phyloP scores from a whole-genome alignment of 92 coral and sea anemone genomes.

The Heliopora coerulea region DNA sequence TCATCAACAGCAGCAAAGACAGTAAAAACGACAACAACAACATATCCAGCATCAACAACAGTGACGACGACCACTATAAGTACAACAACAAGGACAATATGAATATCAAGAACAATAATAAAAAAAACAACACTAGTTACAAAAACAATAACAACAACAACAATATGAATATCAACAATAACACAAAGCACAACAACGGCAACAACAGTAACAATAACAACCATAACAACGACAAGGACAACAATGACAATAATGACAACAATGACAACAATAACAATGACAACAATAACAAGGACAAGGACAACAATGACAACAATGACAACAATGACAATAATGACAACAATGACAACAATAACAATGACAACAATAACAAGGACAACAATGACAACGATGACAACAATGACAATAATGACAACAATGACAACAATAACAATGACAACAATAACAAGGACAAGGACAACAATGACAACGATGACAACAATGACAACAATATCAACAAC shows the following conservation, averaged over 20 bases:
- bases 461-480: not conserved
- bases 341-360: not conserved
- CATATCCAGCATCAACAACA: not conserved
- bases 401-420: not conserved
- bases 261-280: not conserved
- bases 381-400: not conserved
- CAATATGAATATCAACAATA: not conserved
- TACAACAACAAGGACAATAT: not conserved
- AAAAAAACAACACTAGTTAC: not conserved
- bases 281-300: not conserved
- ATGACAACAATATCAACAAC: not conserved
- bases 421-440: not conserved
- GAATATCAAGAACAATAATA: not conserved
- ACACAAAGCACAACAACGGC: not conserved
- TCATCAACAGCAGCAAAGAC: not conserved
- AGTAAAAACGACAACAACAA: conserved; percentile 12
- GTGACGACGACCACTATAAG: not conserved
- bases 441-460: not conserved
- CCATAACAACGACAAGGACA: not conserved
- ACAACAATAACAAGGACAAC: not conserved
- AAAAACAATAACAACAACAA: not conserved
- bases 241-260: not conserved
- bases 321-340: not conserved
- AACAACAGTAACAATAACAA: not conserved
- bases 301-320: not conserved